These are phyloP conservation scores for Malurus elegans DNA, from an alignment of 2,113 vertebrate species.

Conservation along the genomic window DNA sequence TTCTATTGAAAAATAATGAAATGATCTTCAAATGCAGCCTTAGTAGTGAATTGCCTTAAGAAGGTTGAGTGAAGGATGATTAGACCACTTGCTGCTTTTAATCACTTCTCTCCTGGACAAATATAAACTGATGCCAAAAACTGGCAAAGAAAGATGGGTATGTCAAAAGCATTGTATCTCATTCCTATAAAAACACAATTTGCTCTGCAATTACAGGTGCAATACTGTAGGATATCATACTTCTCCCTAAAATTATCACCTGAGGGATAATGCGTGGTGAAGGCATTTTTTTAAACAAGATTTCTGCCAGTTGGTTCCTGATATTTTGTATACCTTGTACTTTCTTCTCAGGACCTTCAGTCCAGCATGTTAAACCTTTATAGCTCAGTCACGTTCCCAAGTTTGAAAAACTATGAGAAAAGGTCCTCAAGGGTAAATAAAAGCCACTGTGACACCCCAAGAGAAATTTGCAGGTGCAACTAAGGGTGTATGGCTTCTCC, in stretches of 20 bases:
- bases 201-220: neutral
- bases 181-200: neutral
- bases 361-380: neutral
- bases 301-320: neutral
- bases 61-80: neutral
- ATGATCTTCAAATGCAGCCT: neutral
- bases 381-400: neutral
- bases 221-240: neutral
- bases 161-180: neutral
- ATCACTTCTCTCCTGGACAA: neutral
- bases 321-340: neutral
- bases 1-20: neutral
- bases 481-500: neutral
- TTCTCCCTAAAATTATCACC: neutral
- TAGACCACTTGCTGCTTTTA: neutral
- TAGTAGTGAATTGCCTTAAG: neutral
- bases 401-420: neutral
- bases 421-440: neutral
- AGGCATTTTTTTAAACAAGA: neutral
- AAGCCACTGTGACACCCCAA: rapidly evolving
- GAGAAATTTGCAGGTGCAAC: neutral
- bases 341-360: neutral
- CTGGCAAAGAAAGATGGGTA: neutral
- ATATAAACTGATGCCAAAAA: neutral
- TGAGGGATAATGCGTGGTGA: neutral